Conservation (phyloP, 2,888 invertebrate species). For the Tenthredo livida region DNA sequence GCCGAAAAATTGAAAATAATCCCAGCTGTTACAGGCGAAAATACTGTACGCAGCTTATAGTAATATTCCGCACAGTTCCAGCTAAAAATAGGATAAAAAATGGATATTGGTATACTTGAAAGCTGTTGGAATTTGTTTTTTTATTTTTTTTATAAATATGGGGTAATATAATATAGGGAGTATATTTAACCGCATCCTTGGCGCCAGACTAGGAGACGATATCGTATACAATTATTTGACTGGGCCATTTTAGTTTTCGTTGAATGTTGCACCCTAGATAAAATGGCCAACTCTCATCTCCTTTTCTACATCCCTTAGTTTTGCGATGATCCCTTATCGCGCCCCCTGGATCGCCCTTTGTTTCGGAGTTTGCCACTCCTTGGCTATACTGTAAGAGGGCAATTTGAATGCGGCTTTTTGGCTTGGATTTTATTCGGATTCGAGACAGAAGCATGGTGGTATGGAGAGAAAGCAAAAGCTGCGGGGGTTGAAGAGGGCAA, state of each 20-base stretch:
- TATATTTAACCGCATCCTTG: background rate
- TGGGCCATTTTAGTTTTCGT: slow-evolving; percentile 9
- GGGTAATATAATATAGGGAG: background rate
- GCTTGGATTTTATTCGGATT: slow-evolving; percentile 45
- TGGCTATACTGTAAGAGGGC: slow-evolving; percentile 11
- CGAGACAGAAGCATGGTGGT: background rate
- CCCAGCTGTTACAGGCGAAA: slow-evolving; percentile 16
- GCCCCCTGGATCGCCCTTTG: slow-evolving; percentile 25
- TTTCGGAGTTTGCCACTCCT: slow-evolving; percentile 30
- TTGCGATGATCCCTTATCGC: slow-evolving; percentile 47
- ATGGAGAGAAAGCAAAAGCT: background rate
- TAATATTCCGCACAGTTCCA: background rate
- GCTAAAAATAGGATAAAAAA: background rate
- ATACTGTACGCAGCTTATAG: background rate
- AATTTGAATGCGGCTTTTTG: slow-evolving; percentile 45
- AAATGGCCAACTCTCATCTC: slow-evolving; percentile 23
- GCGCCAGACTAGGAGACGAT: background rate
- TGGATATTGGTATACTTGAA: background rate
- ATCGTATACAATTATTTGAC: slow-evolving; percentile 20
- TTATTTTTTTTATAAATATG: background rate
- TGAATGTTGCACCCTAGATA: background rate
- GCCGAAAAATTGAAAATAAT: slow-evolving; percentile 23
- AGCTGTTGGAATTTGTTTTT: background rate
- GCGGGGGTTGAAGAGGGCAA: background rate
- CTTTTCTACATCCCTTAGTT: slow-evolving; percentile 14